phyloP scores from a whole-genome alignment of 2,888 invertebrate genomes.

The Parasteatoda lunata region DNA sequence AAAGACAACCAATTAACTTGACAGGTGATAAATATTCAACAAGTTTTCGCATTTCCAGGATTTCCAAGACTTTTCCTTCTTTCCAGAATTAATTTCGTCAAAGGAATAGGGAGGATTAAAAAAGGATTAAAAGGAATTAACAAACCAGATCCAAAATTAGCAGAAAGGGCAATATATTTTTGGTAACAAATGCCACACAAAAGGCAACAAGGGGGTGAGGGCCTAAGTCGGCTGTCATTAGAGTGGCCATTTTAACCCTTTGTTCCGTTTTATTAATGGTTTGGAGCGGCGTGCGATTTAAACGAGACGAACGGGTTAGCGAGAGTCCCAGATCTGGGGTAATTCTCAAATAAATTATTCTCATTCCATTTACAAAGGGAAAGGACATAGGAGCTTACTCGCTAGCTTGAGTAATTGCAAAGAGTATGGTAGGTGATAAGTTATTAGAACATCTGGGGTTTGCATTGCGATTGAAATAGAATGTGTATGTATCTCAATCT shows the following conservation, averaged over 20 bases:
- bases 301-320: slow-evolving; percentile 26
- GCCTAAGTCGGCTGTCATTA: slow-evolving; percentile 55
- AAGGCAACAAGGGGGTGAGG: slow-evolving; percentile 34
- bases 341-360: slow-evolving; percentile 56
- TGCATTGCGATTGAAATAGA: slow-evolving; percentile 2
- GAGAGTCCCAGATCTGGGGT: slow-evolving; percentile 24
- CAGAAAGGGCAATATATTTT: slow-evolving; percentile 37
- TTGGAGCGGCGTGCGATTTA: slow-evolving; percentile 37
- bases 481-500: neutral
- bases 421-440: slow-evolving; percentile 46
- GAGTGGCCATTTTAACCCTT: slow-evolving; percentile 53
- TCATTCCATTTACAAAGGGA: slow-evolving; percentile 27
- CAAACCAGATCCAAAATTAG: slow-evolving; percentile 51
- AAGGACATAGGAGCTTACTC: slow-evolving; percentile 20
- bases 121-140: slow-evolving; percentile 63
- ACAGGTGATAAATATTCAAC: slow-evolving; percentile 48
- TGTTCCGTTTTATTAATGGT: slow-evolving; percentile 57
- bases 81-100: slow-evolving; percentile 42
- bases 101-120: slow-evolving; percentile 27
- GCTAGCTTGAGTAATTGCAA: slow-evolving; percentile 48
- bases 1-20: neutral
- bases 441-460: slow-evolving; percentile 51
- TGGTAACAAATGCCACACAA: slow-evolving; percentile 20
- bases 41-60: slow-evolving; percentile 34
- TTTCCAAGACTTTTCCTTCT: slow-evolving; percentile 26